Evolutionary conservation across 53 echinoderm and acorn worm species (phyloP).

Genomic region (Antedon mediterranea): DNA sequence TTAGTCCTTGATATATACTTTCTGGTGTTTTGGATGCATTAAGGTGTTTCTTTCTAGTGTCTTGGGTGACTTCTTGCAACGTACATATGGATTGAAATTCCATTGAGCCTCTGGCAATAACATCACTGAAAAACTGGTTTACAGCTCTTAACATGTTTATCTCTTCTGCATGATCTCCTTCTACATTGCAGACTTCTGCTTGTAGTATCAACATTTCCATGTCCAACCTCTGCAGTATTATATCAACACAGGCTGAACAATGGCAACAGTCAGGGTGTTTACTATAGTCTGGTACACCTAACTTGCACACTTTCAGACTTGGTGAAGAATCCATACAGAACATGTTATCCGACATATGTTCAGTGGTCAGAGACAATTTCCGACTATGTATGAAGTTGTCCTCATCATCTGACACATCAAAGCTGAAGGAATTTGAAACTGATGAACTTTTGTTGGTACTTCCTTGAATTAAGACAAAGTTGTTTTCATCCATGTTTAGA

Average conservation of each 20-base stretch:
- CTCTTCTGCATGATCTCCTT: constrained; percentile 10
- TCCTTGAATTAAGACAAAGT: constrained; percentile 4
- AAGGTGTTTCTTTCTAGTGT: neutral
- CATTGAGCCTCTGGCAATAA: neutral
- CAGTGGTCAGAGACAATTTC: constrained; percentile 30
- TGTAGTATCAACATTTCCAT: constrained; percentile 3
- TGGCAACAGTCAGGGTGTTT: constrained; percentile 23
- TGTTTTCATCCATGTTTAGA: constrained; percentile 21
- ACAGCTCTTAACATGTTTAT: neutral
- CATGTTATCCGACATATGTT: constrained; percentile 18
- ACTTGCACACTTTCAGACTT: constrained; percentile 18
- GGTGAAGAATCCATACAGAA: constrained; percentile 27
- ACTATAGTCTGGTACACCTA: constrained; percentile 32
- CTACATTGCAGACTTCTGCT: constrained; percentile 13
- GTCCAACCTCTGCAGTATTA: constrained; percentile 26
- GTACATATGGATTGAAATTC: neutral
- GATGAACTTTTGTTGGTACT: neutral
- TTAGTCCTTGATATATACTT: neutral
- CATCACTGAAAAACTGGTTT: neutral
- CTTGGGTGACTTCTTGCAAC: neutral
- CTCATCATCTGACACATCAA: constrained; percentile 22
- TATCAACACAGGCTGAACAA: constrained; percentile 34
- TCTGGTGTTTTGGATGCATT: neutral
- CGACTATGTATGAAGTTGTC: constrained; percentile 55
- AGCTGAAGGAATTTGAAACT: neutral